These are phyloP conservation scores for Noctilio leporinus DNA, from an alignment of 2,113 vertebrate genomes.

Conservation along the genomic window DNA sequence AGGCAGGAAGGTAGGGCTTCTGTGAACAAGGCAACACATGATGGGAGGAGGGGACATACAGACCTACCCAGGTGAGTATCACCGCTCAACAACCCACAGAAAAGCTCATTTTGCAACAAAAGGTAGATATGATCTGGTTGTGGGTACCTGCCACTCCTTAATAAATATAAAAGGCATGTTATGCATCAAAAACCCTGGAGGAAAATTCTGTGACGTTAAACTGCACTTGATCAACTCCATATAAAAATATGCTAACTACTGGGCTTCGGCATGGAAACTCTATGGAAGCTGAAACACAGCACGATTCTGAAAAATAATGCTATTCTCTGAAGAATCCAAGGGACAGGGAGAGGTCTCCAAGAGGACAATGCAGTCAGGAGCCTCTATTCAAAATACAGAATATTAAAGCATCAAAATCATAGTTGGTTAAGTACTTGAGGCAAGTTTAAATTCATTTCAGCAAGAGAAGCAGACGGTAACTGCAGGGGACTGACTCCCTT, in stretches of 20 bases:
- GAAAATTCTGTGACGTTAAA: neutral
- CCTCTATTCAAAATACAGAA: neutral
- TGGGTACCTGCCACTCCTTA: neutral
- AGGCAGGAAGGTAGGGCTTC: neutral
- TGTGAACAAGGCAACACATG: neutral
- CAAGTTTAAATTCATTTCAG: neutral
- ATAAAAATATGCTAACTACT: neutral
- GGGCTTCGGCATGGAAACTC: neutral
- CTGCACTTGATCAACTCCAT: neutral
- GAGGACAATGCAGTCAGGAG: neutral
- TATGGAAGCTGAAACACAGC: neutral
- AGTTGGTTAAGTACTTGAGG: neutral
- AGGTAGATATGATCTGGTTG: neutral
- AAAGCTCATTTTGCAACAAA: neutral
- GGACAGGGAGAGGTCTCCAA: neutral
- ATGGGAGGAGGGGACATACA: neutral
- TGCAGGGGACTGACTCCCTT: neutral
- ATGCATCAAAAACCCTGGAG: neutral
- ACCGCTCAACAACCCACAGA: neutral
- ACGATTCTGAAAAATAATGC: neutral
- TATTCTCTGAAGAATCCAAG: neutral
- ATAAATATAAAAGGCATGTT: neutral
- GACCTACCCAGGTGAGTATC: neutral
- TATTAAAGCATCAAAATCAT: neutral
- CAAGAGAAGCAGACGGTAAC: neutral